These are phyloP conservation scores for Mylabris sibirica DNA, from an alignment of 2,888 invertebrate genomes.

Conservation along the genomic window DNA sequence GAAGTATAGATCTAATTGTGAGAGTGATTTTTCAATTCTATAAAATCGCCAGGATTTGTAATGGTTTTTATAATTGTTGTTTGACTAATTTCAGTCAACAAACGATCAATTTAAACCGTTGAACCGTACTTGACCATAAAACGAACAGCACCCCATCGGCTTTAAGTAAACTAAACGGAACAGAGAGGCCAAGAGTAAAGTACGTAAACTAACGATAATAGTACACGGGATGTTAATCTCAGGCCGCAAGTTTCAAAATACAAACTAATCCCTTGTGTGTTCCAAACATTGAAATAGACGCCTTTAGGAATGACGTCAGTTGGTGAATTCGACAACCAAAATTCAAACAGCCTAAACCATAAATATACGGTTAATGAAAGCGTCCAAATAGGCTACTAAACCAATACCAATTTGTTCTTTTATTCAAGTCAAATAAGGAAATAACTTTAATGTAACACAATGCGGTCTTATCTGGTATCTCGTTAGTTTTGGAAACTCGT, in stretches of 20 bases:
- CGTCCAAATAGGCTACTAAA: neutral
- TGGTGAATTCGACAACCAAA: conserved; percentile 1
- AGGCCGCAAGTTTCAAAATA: conserved; percentile 45
- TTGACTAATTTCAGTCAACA: neutral
- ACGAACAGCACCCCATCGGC: conserved; percentile 10
- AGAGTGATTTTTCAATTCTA: too few relatives aligned
- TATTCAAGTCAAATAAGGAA: conserved; percentile 28
- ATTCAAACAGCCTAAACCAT: neutral
- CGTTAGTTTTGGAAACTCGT: conserved; percentile 11
- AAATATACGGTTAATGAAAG: neutral
- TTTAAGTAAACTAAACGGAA: conserved; percentile 27
- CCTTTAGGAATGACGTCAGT: conserved; percentile 22
- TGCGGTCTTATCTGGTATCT: conserved; percentile 9
- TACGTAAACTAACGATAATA: conserved; percentile 42
- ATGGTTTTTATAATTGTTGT: neutral
- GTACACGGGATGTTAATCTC: conserved; percentile 41
- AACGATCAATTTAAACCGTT: conserved; percentile 4
- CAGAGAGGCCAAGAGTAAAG: conserved; percentile 28
- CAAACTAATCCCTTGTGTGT: conserved; percentile 36
- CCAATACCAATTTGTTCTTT: conserved; percentile 13
- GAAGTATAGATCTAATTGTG: too few relatives aligned
- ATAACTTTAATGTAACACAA: conserved; percentile 23
- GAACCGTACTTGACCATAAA: conserved; percentile 16
- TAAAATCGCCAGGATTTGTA: too few relatives aligned
- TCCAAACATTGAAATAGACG: conserved; percentile 35